Conservation (phyloP, 2,888 invertebrate genomes). For the Saturnia pavonia region DNA sequence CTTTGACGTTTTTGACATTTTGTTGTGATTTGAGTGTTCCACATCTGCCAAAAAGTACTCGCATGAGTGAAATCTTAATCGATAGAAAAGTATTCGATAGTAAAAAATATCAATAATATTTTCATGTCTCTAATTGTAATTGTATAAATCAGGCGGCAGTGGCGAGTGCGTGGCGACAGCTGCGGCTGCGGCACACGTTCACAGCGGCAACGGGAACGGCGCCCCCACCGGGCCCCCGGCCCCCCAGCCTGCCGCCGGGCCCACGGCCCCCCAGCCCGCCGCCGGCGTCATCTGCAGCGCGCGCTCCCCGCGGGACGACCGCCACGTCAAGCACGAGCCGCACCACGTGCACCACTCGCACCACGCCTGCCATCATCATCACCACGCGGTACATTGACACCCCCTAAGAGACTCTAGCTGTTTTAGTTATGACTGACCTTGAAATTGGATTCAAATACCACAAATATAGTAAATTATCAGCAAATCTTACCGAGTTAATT, state of each 20-base stretch:
- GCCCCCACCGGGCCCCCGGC: constrained; percentile 23
- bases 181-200: constrained; percentile 24
- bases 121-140: background rate
- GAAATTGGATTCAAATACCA: too few species aligned
- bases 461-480: too few species aligned
- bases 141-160: background rate
- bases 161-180: constrained; percentile 4
- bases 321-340: constrained; percentile 75
- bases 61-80: too few species aligned
- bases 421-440: too few species aligned
- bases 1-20: too few species aligned
- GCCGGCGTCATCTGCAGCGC: constrained; percentile 68
- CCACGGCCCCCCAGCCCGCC: constrained; percentile 25
- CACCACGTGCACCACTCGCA: constrained; percentile 51
- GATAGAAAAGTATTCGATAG: too few species aligned
- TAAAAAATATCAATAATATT: too few species aligned
- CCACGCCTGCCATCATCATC: constrained; percentile 39
- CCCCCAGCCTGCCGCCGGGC: constrained; percentile 25
- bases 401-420: too few species aligned
- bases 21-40: too few species aligned
- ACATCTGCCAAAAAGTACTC: too few species aligned
- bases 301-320: constrained; percentile 69
- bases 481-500: too few species aligned
- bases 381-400: constrained; percentile 36
- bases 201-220: constrained; percentile 52